Conservation (phyloP, 2,888 invertebrate genomes). For the Agriopis marginaria region DNA sequence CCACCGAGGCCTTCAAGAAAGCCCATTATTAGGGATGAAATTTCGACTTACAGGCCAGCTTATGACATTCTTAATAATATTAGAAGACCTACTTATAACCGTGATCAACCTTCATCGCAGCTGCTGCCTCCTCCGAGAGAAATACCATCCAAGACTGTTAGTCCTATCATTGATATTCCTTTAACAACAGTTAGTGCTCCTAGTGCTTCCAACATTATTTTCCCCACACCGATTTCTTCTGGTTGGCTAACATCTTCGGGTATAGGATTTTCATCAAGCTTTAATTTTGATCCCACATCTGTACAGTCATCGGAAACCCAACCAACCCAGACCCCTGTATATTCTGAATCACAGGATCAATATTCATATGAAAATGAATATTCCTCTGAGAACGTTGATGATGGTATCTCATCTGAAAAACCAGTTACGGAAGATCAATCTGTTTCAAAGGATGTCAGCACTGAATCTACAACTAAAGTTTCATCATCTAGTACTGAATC, state of each 20-base stretch:
- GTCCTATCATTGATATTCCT: constrained; percentile 55
- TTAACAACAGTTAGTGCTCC: constrained; percentile 52
- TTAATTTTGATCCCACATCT: constrained; percentile 73
- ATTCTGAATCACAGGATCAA: constrained; percentile 59
- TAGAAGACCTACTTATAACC: constrained; percentile 69
- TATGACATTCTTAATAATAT: constrained; percentile 74
- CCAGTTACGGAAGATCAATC: constrained; percentile 52
- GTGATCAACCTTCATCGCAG: constrained; percentile 75
- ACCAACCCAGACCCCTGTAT: constrained; percentile 55
- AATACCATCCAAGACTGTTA: constrained; percentile 57
- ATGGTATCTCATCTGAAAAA: constrained; percentile 56
- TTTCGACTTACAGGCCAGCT: constrained; percentile 75
- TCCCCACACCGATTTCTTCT: constrained; percentile 77
- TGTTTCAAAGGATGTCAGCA: constrained; percentile 54
- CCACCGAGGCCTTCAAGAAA: constrained; percentile 69
- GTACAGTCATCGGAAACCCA: constrained; percentile 66
- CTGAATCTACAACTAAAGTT: constrained; percentile 53
- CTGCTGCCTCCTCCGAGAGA: constrained; percentile 74
- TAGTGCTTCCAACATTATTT: constrained; percentile 66
- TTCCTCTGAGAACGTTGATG: constrained; percentile 63
- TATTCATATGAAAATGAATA: constrained; percentile 66
- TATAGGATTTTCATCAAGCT: constrained; percentile 75
- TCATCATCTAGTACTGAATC: constrained; percentile 50
- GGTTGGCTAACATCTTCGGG: constrained; percentile 80
- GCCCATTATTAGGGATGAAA: constrained; percentile 70